These are phyloP conservation scores for Acanthis flammea DNA, from an alignment of 2,797 vertebrate species.

Conservation along the genomic window DNA sequence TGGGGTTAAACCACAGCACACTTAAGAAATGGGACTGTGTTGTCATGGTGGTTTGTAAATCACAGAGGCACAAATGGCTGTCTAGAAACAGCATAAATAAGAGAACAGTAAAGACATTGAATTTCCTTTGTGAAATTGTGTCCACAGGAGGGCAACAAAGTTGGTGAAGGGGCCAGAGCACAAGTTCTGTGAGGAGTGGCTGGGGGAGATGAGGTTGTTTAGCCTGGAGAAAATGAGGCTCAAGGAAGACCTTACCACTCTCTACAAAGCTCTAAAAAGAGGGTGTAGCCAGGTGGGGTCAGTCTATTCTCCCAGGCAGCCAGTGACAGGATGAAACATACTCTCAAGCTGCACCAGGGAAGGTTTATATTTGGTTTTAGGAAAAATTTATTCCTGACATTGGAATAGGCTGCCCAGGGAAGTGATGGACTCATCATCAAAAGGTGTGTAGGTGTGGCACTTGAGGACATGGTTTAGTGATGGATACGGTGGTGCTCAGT, in stretches of 20 bases:
- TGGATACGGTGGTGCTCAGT: rapidly evolving
- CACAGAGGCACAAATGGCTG: background rate
- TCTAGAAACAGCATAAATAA: background rate
- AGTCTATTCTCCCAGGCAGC: background rate
- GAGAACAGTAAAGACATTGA: background rate
- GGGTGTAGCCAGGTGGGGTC: background rate
- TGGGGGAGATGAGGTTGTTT: background rate
- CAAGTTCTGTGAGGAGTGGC: background rate
- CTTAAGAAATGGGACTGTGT: background rate
- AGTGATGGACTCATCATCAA: background rate
- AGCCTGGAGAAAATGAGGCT: background rate
- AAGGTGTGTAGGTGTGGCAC: background rate
- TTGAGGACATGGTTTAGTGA: background rate
- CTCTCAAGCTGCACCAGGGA: background rate
- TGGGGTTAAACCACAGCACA: background rate
- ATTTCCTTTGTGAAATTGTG: background rate
- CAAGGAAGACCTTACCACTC: background rate
- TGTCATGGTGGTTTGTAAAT: background rate
- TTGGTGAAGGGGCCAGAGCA: background rate
- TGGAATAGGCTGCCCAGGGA: background rate
- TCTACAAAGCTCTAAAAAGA: background rate
- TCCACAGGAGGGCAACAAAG: background rate
- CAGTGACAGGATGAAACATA: background rate
- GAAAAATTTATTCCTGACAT: background rate
- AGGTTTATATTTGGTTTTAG: background rate